Evolutionary conservation across 2,797 vertebrate species (phyloP).

Genomic region (Pseudochromis fuscus): DNA sequence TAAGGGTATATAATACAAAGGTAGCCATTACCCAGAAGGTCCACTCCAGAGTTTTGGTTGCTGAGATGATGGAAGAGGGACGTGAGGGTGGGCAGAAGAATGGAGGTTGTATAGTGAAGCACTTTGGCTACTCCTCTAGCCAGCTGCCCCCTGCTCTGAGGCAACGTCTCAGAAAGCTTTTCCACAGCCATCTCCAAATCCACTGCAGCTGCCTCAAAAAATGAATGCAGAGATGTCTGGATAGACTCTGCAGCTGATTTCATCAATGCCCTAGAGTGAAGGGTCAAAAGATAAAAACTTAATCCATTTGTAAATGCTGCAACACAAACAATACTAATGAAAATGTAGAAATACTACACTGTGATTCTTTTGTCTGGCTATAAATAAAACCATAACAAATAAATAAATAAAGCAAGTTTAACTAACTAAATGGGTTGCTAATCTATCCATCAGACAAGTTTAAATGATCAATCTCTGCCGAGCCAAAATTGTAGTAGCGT

Average conservation of each 20-base stretch:
- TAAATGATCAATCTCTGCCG: slow-evolving; percentile 46
- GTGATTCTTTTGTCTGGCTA: slow-evolving; percentile 2
- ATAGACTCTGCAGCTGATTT: slow-evolving; percentile 87
- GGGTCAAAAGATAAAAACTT: too few relatives aligned
- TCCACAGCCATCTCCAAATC: slow-evolving; percentile 93
- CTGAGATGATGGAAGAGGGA: slow-evolving; percentile 93
- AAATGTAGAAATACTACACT: neutral
- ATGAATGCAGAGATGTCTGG: slow-evolving; percentile 86
- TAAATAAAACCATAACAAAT: too few relatives aligned
- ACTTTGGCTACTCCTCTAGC: slow-evolving; percentile 88
- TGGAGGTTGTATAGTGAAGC: slow-evolving; percentile 89
- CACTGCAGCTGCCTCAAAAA: slow-evolving; percentile 91
- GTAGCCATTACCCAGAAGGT: slow-evolving; percentile 88
- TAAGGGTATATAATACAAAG: neutral
- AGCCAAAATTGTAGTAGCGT: slow-evolving; percentile 26
- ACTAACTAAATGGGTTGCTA: slow-evolving; percentile 32
- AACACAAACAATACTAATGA: neutral
- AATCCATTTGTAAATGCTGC: too few relatives aligned
- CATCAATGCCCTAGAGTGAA: slow-evolving; percentile 85
- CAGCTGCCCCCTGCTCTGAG: slow-evolving; percentile 86
- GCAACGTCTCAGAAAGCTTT: slow-evolving; percentile 85
- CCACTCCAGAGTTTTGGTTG: slow-evolving; percentile 88
- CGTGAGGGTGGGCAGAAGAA: slow-evolving; percentile 92
- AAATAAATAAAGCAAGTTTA: slow-evolving; percentile 30
- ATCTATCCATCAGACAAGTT: slow-evolving; percentile 33